Percentiles rank a stretch among this genome's conserved stretches.
phyloP scores from a whole-genome alignment of 2,797 vertebrate species.

The Atherinosoma microstoma region DNA sequence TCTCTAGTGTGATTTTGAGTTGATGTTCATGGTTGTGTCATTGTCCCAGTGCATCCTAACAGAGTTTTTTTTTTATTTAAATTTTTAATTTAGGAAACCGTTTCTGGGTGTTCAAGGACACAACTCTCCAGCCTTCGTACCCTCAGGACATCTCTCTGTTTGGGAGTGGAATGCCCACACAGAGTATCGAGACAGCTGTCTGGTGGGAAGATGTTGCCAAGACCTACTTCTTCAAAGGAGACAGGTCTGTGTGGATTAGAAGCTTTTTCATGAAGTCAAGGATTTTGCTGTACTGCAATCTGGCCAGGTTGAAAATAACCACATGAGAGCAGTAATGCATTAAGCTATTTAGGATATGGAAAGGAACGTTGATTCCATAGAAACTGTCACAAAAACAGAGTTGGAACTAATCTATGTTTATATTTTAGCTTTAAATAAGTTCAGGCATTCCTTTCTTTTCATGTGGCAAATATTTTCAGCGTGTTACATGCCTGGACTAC shows the following conservation, averaged over 20 bases:
- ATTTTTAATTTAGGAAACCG: slow-evolving; percentile 88
- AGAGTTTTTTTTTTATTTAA: slow-evolving; percentile 9
- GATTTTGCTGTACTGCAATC: slow-evolving; percentile 1
- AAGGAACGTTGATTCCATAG: neutral
- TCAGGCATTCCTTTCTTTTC: neutral
- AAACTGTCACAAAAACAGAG: neutral
- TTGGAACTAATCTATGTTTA: neutral
- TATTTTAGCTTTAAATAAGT: too few relatives aligned
- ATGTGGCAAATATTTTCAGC: neutral
- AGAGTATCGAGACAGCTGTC: slow-evolving; percentile 97
- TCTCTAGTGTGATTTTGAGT: slow-evolving; percentile 26
- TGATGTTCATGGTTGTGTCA: slow-evolving; percentile 42
- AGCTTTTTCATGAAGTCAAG: slow-evolving; percentile 11
- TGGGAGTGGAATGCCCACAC: slow-evolving; percentile 93
- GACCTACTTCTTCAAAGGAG: slow-evolving; percentile 99
- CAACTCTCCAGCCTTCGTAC: slow-evolving; percentile 95
- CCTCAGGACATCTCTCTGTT: slow-evolving; percentile 96
- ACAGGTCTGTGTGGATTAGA: slow-evolving; percentile 87
- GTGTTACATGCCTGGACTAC: too few relatives aligned
- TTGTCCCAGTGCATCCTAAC: slow-evolving; percentile 38
- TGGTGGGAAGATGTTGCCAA: slow-evolving; percentile 99
- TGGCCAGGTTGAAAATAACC: neutral
- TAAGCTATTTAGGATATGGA: neutral
- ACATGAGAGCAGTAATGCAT: neutral
- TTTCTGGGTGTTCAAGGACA: slow-evolving; percentile 99